Percentiles rank a stretch among this genome's conserved stretches.
These are phyloP conservation scores for Lacerta viridis DNA, from an alignment of 2,797 vertebrate species.

Conservation along the genomic window DNA sequence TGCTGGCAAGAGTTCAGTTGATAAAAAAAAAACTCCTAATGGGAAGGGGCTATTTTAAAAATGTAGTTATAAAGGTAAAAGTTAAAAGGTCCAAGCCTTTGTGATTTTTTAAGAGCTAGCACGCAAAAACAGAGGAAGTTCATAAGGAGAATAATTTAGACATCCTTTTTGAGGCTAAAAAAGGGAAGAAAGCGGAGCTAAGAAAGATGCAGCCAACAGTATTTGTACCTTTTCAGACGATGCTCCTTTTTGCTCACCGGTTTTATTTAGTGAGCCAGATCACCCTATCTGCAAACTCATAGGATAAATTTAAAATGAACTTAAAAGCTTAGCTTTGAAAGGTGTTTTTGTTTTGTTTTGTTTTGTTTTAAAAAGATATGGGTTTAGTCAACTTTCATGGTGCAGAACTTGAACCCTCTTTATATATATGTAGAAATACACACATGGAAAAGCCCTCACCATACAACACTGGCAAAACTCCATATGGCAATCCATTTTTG, in stretches of 20 bases:
- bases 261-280: not conserved
- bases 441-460: not conserved
- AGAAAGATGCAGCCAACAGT: not conserved
- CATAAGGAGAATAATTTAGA: not conserved
- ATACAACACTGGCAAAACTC: no score
- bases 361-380: no score
- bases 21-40: constrained; percentile 2
- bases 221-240: not conserved
- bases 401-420: not conserved
- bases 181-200: not conserved
- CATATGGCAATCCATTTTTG: not conserved
- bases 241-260: not conserved
- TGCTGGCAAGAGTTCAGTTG: constrained; percentile 31
- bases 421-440: no score
- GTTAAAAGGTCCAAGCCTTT: not conserved
- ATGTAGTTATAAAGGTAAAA: constrained; percentile 3
- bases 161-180: not conserved
- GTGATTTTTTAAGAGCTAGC: not conserved
- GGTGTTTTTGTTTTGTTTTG: not conserved
- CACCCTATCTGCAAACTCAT: not conserved
- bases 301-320: not conserved
- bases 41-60: constrained; percentile 23
- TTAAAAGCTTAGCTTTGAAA: not conserved
- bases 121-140: not conserved
- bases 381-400: not conserved